Conservation (phyloP, 2,797 vertebrate species). For the Crenuchus spilurus region DNA sequence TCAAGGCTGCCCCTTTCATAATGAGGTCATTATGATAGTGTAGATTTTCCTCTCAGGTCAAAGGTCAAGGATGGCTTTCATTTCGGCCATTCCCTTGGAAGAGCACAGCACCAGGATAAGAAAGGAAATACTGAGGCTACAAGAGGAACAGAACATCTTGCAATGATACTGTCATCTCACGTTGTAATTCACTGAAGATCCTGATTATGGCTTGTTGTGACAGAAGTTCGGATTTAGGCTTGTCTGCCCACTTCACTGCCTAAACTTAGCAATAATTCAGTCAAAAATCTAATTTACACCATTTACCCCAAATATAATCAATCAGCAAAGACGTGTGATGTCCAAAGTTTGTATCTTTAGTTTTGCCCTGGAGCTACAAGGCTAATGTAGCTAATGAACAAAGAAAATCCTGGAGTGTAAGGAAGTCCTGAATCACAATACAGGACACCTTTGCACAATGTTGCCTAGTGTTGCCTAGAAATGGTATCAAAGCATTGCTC, state of each 20-base stretch:
- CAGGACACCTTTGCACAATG: too few relatives aligned
- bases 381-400: too few relatives aligned
- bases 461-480: too few relatives aligned
- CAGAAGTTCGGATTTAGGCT: neutral
- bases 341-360: too few relatives aligned
- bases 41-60: conserved; percentile 31
- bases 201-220: neutral
- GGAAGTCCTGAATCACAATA: too few relatives aligned
- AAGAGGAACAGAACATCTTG: neutral
- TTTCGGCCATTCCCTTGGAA: conserved; percentile 28
- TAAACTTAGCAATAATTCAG: too few relatives aligned
- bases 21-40: conserved; percentile 32
- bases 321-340: too few relatives aligned
- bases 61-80: conserved; percentile 47
- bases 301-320: too few relatives aligned
- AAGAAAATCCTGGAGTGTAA: too few relatives aligned
- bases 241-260: neutral
- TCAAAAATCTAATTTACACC: too few relatives aligned
- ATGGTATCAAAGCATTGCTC: too few relatives aligned
- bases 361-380: too few relatives aligned
- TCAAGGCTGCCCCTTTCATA: conserved; percentile 20
- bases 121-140: neutral
- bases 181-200: neutral
- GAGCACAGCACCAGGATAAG: neutral
- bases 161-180: neutral